Percentiles rank a stretch among this genome's conserved stretches.
phyloP scores from a whole-genome alignment of 2,888 invertebrate genomes.

The Oscheius sp. region DNA sequence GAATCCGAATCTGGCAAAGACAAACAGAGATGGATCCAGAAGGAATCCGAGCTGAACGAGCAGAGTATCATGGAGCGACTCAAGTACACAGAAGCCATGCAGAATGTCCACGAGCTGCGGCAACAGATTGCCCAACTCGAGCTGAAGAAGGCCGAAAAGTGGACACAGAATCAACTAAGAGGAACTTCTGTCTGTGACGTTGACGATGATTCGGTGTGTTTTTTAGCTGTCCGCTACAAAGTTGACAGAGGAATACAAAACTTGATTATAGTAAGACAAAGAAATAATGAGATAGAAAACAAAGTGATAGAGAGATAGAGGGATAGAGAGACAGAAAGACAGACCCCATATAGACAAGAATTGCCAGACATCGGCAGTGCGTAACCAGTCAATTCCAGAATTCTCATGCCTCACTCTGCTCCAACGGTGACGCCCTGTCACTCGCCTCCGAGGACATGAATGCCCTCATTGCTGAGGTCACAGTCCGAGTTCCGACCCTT shows the following conservation, averaged over 20 bases:
- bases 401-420: conserved; percentile 65
- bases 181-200: conserved; percentile 67
- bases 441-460: conserved; percentile 71
- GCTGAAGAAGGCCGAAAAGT: conserved; percentile 79
- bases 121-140: conserved; percentile 93
- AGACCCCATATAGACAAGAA: no score
- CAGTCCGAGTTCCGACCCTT: conserved; percentile 54
- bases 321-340: no score
- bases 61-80: conserved; percentile 78
- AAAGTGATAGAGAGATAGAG: no score
- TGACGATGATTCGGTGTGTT: conserved; percentile 66
- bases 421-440: conserved; percentile 65
- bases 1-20: conserved; percentile 90
- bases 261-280: no score
- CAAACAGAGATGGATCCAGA: conserved; percentile 83
- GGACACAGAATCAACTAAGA: conserved; percentile 68
- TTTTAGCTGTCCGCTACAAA: neutral
- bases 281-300: no score
- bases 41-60: conserved; percentile 78
- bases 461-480: conserved; percentile 69
- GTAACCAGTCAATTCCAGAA: conserved; percentile 45
- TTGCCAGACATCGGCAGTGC: no score
- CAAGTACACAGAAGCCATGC: conserved; percentile 92
- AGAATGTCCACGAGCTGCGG: conserved; percentile 90
- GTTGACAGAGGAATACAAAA: no score